Evolutionary conservation across 2,113 vertebrate species (phyloP).

Genomic region (Leuciscus idus): DNA sequence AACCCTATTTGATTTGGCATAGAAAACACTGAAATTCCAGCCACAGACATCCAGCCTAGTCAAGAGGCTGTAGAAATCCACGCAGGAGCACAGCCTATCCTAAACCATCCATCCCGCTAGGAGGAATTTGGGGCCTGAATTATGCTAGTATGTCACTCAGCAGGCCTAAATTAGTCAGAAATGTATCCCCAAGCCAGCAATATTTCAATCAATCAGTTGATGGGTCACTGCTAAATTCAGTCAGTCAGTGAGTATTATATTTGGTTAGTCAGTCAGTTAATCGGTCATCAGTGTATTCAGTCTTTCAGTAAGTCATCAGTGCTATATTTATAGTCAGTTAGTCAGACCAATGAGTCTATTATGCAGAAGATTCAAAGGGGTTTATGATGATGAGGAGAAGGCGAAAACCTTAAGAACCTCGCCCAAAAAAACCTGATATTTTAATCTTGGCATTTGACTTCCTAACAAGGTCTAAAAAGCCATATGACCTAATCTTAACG

Average conservation of each 20-base stretch:
- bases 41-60: conserved; percentile 20
- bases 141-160: conserved; percentile 11
- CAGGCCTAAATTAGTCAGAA: neutral
- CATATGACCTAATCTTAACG: neutral
- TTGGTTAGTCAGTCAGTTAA: conserved; percentile 6
- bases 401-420: neutral
- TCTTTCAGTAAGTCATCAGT: neutral
- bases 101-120: neutral
- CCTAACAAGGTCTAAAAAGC: neutral
- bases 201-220: conserved; percentile 20
- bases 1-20: conserved; percentile 42
- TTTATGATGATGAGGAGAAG: neutral
- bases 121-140: conserved; percentile 13
- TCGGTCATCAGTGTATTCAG: neutral
- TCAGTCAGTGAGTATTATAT: conserved; percentile 16
- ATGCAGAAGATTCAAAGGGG: neutral
- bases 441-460: neutral
- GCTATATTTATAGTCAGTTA: conserved; percentile 23
- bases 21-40: neutral
- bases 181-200: neutral
- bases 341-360: neutral
- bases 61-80: conserved; percentile 9
- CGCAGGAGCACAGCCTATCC: neutral
- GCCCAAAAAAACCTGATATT: neutral
- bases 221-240: conserved; percentile 18